Evolutionary conservation across 2,797 vertebrate genomes (phyloP).

Genomic region (Mus caroli): DNA sequence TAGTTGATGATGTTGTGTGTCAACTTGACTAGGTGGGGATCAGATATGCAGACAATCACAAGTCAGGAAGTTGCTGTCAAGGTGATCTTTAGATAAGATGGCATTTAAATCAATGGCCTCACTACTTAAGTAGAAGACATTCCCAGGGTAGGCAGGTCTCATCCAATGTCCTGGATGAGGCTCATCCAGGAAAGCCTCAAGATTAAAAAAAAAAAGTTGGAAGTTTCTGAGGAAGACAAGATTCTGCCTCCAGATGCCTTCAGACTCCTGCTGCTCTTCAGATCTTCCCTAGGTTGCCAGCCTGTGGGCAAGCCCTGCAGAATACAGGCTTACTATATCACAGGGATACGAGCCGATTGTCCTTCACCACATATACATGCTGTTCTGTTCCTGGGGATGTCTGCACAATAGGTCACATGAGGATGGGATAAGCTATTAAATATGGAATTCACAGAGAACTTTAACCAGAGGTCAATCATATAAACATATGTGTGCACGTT

Average conservation of each 20-base stretch:
- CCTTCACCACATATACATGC: too few relatives aligned
- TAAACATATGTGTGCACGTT: neutral
- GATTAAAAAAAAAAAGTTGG: neutral
- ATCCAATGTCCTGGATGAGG: neutral
- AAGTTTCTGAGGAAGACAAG: neutral
- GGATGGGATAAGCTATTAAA: neutral
- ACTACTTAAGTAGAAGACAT: neutral
- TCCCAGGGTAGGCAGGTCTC: neutral
- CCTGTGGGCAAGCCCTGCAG: neutral
- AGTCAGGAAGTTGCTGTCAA: neutral
- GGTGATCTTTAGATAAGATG: neutral
- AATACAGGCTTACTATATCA: fast-evolving
- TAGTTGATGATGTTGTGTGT: neutral
- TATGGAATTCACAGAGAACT: neutral
- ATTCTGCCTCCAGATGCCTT: neutral
- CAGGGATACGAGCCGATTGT: neutral
- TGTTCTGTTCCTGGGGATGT: neutral
- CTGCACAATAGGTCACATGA: neutral
- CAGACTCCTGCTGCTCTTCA: fast-evolving
- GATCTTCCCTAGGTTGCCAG: neutral
- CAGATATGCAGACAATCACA: neutral
- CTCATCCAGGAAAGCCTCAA: neutral
- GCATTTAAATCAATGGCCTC: neutral
- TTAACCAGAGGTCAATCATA: fast-evolving
- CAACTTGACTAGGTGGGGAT: neutral